phyloP scores from a whole-genome alignment of 1,140 invertebrate species.

The Drosophila equinoxialis region DNA sequence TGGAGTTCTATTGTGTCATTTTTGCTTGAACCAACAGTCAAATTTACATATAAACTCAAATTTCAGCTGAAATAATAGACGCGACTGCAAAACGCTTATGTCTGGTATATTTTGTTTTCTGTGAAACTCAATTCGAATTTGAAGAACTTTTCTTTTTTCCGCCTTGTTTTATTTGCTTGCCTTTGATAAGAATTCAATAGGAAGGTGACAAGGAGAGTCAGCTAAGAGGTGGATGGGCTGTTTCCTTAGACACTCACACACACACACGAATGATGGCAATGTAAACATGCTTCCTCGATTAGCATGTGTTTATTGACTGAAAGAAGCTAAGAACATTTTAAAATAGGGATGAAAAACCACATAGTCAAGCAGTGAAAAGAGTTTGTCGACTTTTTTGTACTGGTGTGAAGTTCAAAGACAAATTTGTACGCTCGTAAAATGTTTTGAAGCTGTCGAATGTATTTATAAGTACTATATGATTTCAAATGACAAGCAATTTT shows the following conservation, averaged over 20 bases:
- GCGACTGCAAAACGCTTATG: constrained; percentile 5
- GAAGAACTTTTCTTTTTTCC: constrained; percentile 15
- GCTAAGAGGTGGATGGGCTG: background rate
- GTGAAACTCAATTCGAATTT: constrained; percentile 34
- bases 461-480: no score
- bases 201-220: background rate
- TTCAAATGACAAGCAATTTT: no score
- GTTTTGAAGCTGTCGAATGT: no score
- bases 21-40: background rate
- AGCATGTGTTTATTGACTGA: constrained; percentile 24
- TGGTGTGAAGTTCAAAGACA: background rate
- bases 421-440: background rate
- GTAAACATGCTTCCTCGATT: constrained; percentile 21
- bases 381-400: background rate
- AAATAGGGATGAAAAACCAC: background rate
- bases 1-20: background rate
- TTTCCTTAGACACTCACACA: constrained; percentile 4
- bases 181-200: constrained; percentile 29
- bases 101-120: constrained; percentile 9
- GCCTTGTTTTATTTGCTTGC: constrained; percentile 7
- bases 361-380: background rate
- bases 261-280: background rate
- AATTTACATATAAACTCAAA: constrained; percentile 32
- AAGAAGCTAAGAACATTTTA: background rate
- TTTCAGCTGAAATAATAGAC: constrained; percentile 34